Base-by-base conservation (phyloP, 2,888 invertebrate species). In the Coelogynopora nodosa region DNA sequence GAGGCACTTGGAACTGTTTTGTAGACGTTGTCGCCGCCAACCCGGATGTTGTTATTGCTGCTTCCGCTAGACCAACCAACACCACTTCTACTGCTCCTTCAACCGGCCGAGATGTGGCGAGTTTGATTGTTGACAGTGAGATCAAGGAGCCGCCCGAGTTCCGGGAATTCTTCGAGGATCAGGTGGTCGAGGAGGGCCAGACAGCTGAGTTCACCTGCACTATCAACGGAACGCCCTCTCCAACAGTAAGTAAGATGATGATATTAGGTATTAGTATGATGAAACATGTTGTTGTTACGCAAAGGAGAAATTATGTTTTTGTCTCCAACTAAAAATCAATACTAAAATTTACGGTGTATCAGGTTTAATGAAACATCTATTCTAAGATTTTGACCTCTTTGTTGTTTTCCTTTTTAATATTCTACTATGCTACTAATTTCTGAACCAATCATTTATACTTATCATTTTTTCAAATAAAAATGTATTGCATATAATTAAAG, bases 171-270 rank as follows among this genome's bases (percentile, higher is more conserved):
- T 74, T 74, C 74, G 5, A 13, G 74, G 74, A 74, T 26, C 5
- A 23, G 23, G 74, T 74, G 23, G 18, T 74, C 18, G 18, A 23
- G 10, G 74, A 74, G 23, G 74, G 74, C 23, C 74, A 74, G 23
- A 23, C 18, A 74, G 74, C 23, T 2, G 23, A 23, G 74, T 74
- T 74, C 27, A 74, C 74, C 2, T 74, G 74, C 23, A 26, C 23
- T 13, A 74, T 74, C 27, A 26, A 74, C 2, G 74, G 74, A 26
- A 13, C 74, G 23, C 74, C 74, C 23, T 5, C 23, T 26, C 74
- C 74, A 13, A 74, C 74, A n/a, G 74, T 74, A 23, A 74, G 74
- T 49, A n/a, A n/a, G n/a, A n/a, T n/a, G n/a, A n/a, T n/a, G n/a
- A n/a, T n/a, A n/a, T n/a, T n/a, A n/a, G n/a, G n/a, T n/a, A n/a